Conservation (phyloP, 2,888 invertebrate genomes). For the Brachylomia viminalis region DNA sequence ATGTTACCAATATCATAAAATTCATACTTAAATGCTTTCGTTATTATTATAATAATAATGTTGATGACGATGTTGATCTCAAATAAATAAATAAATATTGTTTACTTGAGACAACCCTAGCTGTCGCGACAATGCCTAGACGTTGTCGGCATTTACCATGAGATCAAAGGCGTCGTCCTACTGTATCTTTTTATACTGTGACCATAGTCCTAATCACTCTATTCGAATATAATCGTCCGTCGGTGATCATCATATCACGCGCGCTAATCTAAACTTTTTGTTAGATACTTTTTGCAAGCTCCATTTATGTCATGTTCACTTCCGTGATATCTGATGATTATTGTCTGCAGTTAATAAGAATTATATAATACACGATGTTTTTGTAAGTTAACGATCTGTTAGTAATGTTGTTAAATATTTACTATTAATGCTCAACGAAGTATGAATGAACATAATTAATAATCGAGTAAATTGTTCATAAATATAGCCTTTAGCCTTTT, state of each 20-base stretch:
- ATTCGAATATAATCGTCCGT: slow-evolving; percentile 19
- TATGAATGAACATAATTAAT: not conserved
- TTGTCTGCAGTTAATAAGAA: slow-evolving; percentile 36
- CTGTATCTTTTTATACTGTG: too few relatives aligned
- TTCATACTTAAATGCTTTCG: too few relatives aligned
- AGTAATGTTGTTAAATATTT: slow-evolving; percentile 6
- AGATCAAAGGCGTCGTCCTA: too few relatives aligned
- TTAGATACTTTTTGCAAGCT: slow-evolving; percentile 31
- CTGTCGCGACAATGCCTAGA: too few relatives aligned
- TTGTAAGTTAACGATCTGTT: slow-evolving; percentile 41
- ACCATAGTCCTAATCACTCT: slow-evolving; percentile 6
- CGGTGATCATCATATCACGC: slow-evolving; percentile 8
- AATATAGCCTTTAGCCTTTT: too few relatives aligned
- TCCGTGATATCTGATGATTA: slow-evolving; percentile 43
- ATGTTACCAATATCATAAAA: too few relatives aligned
- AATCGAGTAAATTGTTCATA: not conserved
- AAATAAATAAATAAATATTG: too few relatives aligned
- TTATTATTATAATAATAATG: too few relatives aligned
- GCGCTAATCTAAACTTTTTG: slow-evolving; percentile 11
- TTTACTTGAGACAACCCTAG: too few relatives aligned
- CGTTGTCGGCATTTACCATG: too few relatives aligned
- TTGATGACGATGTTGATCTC: too few relatives aligned
- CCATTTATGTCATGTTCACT: slow-evolving; percentile 57
- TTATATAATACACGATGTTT: slow-evolving; percentile 25
- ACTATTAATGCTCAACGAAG: not conserved